Conservation (phyloP, 2,113 vertebrate genomes). For the Oreotrochilus melanogaster region DNA sequence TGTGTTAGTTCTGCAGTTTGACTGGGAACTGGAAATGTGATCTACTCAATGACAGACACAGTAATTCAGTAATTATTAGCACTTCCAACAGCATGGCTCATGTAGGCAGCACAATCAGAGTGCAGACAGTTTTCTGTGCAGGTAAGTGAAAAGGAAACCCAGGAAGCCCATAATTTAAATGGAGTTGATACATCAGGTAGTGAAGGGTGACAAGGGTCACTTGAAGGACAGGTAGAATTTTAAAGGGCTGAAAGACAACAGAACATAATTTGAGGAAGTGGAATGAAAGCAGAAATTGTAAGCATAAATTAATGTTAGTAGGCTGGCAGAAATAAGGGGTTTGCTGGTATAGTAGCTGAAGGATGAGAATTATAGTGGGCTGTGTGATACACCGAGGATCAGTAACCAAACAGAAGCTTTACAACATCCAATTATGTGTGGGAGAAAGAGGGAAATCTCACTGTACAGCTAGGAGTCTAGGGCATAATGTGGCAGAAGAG, state of each 20-base stretch:
- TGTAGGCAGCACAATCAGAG: neutral
- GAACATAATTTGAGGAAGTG: slow-evolving; percentile 23
- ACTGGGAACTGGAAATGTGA: neutral
- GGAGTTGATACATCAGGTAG: neutral
- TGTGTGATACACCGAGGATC: slow-evolving; percentile 26
- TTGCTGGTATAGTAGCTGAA: slow-evolving; percentile 30
- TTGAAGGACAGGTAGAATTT: slow-evolving; percentile 14
- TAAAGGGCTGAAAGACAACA: neutral
- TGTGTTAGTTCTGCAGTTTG: neutral
- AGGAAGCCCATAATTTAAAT: neutral
- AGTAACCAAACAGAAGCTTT: slow-evolving; percentile 37
- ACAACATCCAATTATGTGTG: neutral
- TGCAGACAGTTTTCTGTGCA: neutral
- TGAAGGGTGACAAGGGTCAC: neutral
- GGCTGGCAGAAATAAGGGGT: slow-evolving; percentile 17
- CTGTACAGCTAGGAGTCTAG: neutral
- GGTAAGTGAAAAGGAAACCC: neutral
- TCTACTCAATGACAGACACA: neutral
- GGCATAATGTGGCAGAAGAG: neutral
- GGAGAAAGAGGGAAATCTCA: neutral
- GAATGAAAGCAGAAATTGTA: slow-evolving; percentile 27
- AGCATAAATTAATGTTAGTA: slow-evolving; percentile 21
- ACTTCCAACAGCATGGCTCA: neutral
- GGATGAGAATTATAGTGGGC: slow-evolving; percentile 22
- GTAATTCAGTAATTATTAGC: neutral